A percentile compares a stretch with the other conserved stretches of the same genome.
Evolutionary conservation across 2,888 invertebrate species (phyloP).

Genomic region (Oligia strigilis): DNA sequence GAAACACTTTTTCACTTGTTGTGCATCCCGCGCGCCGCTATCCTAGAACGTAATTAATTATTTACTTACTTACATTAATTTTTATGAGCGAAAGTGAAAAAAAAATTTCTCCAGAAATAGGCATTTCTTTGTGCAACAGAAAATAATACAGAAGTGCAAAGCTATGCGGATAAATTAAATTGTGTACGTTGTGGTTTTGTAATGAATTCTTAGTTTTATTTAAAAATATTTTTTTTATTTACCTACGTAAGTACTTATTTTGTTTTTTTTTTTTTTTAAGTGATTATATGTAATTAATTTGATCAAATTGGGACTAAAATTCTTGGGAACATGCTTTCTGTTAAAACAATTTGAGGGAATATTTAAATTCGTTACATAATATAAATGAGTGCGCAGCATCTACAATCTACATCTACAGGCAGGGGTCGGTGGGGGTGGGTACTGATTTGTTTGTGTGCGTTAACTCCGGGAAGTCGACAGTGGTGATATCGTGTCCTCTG

Average conservation of each 20-base stretch:
- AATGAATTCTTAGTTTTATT: background rate
- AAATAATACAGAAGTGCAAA: constrained; percentile 39
- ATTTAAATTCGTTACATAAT: constrained; percentile 71
- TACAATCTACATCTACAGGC: constrained; percentile 53
- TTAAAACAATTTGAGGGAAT: constrained; percentile 14
- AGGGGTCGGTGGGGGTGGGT: constrained; percentile 66
- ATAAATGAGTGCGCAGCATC: constrained; percentile 75
- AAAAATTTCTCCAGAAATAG: constrained; percentile 6
- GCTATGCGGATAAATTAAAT: constrained; percentile 13
- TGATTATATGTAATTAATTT: background rate
- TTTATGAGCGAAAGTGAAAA: constrained; percentile 52
- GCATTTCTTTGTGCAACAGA: constrained; percentile 56
- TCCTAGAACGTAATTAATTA: constrained; percentile 15
- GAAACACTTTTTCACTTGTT: constrained; percentile 11
- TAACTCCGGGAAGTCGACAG: constrained; percentile 47
- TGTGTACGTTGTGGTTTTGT: constrained; percentile 17
- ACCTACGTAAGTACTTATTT: background rate
- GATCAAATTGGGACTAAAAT: background rate
- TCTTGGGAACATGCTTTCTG: background rate
- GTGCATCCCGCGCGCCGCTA: constrained; percentile 25
- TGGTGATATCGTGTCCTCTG: constrained; percentile 45
- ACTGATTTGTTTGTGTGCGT: constrained; percentile 67
- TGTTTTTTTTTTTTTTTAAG: background rate
- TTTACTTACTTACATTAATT: background rate
- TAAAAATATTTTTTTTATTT: background rate